These are phyloP conservation scores for Mya arenaria DNA, from an alignment of 1,140 invertebrate species.

Conservation along the genomic window DNA sequence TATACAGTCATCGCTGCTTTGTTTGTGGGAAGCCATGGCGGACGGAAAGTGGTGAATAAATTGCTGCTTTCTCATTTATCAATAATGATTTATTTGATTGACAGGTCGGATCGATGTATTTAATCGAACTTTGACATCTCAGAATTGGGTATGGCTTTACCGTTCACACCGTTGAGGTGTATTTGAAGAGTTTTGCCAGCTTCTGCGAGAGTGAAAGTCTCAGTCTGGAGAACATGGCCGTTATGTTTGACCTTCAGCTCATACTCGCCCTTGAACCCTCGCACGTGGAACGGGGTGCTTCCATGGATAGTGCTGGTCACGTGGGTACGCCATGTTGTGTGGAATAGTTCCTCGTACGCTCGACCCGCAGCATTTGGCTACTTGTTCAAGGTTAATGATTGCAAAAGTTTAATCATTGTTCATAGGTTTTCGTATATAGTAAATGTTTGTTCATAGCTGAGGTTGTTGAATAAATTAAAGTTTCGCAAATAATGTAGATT, in stretches of 20 bases:
- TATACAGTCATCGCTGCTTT: neutral
- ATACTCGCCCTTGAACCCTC: conserved; percentile 43
- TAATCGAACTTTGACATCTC: neutral
- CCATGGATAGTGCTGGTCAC: conserved; percentile 6
- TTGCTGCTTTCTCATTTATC: neutral
- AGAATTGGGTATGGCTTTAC: neutral
- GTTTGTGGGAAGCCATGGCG: neutral
- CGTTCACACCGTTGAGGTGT: neutral
- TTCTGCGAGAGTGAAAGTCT: conserved; percentile 28
- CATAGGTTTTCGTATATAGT: neutral
- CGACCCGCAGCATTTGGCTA: conserved; percentile 49
- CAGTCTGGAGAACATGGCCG: conserved; percentile 24
- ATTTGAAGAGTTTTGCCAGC: conserved; percentile 13
- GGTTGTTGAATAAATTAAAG: neutral
- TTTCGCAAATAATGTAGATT: neutral
- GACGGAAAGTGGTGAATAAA: neutral
- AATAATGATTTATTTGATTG: neutral
- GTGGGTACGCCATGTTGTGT: conserved; percentile 42
- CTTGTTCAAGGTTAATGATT: neutral
- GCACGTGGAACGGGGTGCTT: neutral
- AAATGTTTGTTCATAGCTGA: neutral
- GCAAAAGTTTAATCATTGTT: neutral
- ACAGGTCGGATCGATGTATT: neutral
- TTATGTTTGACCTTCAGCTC: conserved; percentile 38
- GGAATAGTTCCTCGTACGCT: conserved; percentile 38